These are phyloP conservation scores for Aphaenogaster rudis DNA, from an alignment of 1,140 invertebrate genomes.

Conservation along the genomic window DNA sequence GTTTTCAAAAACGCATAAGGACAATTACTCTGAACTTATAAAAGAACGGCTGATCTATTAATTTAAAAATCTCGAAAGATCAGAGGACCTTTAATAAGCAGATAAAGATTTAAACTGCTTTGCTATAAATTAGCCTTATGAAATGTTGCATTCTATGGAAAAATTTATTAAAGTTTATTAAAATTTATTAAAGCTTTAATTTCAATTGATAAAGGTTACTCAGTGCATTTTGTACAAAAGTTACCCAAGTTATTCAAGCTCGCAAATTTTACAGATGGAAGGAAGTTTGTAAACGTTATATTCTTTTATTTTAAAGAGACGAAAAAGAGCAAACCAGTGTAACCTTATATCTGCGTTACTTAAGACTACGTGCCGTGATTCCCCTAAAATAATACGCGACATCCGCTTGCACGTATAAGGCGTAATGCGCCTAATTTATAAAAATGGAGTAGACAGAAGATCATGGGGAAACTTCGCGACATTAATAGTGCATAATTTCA, in stretches of 20 bases:
- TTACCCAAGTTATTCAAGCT: neutral
- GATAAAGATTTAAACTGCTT: neutral
- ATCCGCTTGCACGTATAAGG: conserved; percentile 25
- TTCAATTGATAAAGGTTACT: neutral
- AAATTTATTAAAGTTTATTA: neutral
- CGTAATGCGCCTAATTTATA: conserved; percentile 51
- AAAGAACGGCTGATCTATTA: neutral
- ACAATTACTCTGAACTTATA: neutral
- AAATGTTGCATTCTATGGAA: neutral
- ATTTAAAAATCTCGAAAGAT: neutral
- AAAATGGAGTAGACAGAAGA: conserved; percentile 22
- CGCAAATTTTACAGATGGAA: neutral
- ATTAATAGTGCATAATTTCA: conserved; percentile 64
- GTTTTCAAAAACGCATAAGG: neutral
- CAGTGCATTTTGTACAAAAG: neutral
- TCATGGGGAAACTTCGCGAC: conserved; percentile 31
- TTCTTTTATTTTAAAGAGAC: neutral
- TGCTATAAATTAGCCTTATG: neutral
- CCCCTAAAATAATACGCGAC: conserved; percentile 1
- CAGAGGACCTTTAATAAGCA: neutral
- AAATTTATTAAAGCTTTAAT: neutral
- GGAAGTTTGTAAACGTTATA: neutral
- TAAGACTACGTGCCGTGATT: neutral
- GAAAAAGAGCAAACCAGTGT: neutral
- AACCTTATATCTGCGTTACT: neutral